Base-by-base conservation (phyloP, 2,888 invertebrate genomes). In the Coleophora flavipennella region DNA sequence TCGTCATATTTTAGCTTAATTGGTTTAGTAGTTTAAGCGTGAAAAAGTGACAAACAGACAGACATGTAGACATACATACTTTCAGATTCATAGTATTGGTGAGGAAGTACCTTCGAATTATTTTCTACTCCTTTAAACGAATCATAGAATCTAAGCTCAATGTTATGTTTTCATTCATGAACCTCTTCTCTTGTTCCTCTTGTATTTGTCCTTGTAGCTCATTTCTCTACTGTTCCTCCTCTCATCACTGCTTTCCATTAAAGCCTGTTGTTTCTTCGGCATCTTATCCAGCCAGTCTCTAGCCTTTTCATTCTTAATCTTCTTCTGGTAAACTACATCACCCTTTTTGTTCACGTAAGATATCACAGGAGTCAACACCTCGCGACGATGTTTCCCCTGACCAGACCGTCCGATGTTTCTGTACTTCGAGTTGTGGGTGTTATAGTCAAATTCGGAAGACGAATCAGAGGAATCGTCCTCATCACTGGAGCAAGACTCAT, bases 311-410 rank as follows among this genome's bases (percentile, higher is more conserved):
- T 68, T 75, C 45, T 68, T 72, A 25, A 81, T 71, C 44, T 72
- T 80, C 48, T 79, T 81, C 52, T 79, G 75, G 41, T 75, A 83
- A 1, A 80, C 64, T 2, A 80, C 76, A 31, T 69, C 70, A 0
- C 81, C 81, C 40, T 75, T 72, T 35, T 72, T 72, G 1, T 79
- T 80, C 0, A 83, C 65, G 34, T 81, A 81, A 0, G 81, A 81
- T 0, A 81, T 69, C 0, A 83, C 75, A 1, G 81, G 81, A 6
- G 77, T 80, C 2, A 83, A 45, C 0, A 78, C 69, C 41, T 77
- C 63, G 0, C 60, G 54, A 12, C 57, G 53, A 20, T 6, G 20
- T 20, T 20, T 20, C 20, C 20, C 20, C 6, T 20, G 20, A 20
- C 20, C 20, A 20, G 20, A 20, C 3, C 20, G 20, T 20, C 6